These are phyloP conservation scores for Carlito syrichta DNA, from an alignment of 2,113 vertebrate species.

Conservation along the genomic window DNA sequence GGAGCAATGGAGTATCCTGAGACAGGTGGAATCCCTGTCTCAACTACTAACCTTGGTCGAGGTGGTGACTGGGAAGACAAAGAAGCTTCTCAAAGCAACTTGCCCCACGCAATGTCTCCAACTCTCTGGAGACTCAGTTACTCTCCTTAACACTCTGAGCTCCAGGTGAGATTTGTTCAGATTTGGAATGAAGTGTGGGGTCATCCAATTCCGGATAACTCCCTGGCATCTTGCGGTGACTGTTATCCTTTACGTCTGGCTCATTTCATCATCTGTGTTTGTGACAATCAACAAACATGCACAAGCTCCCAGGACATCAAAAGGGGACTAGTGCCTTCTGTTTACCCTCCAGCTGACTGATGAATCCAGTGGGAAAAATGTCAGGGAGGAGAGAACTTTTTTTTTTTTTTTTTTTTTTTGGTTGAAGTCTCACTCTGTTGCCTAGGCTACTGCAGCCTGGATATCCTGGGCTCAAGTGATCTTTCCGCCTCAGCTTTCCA, in stretches of 20 bases:
- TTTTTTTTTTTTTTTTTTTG: too few relatives aligned
- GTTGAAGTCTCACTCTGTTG: too few relatives aligned
- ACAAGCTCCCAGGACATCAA: slow-evolving; percentile 61
- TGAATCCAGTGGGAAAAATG: slow-evolving; percentile 51
- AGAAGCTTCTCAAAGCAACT: not conserved
- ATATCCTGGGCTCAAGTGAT: too few relatives aligned
- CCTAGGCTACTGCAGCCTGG: too few relatives aligned
- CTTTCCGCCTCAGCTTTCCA: too few relatives aligned
- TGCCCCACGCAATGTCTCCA: not conserved
- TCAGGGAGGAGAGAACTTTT: slow-evolving; percentile 19
- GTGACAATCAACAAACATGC: slow-evolving; percentile 8
- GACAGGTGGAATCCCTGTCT: too few relatives aligned
- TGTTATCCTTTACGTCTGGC: slow-evolving; percentile 40
- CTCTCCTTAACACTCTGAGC: not conserved
- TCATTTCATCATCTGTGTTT: not conserved
- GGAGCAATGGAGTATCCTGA: not conserved
- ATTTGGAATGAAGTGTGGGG: not conserved
- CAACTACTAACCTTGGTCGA: not conserved
- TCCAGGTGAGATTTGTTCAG: not conserved
- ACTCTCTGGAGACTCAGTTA: not conserved
- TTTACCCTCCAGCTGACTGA: slow-evolving; percentile 34
- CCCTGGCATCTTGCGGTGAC: not conserved
- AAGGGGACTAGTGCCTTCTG: not conserved
- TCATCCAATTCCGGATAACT: not conserved
- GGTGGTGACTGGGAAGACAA: not conserved